These are phyloP conservation scores for Noturus placidus DNA, from an alignment of 2,113 vertebrate species.

Conservation along the genomic window DNA sequence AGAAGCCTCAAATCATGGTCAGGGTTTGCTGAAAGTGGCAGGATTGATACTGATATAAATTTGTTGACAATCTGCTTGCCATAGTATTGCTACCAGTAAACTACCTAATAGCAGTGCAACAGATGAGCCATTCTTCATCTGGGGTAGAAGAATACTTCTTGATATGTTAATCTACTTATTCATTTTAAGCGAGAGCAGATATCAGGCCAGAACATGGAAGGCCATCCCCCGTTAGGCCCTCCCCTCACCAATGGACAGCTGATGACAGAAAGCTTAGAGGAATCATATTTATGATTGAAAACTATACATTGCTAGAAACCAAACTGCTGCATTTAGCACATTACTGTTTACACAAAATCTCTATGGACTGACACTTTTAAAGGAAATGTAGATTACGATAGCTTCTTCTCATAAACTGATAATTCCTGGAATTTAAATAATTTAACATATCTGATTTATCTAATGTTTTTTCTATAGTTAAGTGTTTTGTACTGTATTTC, in stretches of 20 bases:
- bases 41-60: not conserved
- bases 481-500: not conserved
- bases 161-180: not conserved
- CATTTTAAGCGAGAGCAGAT: slow-evolving; percentile 27
- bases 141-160: not conserved
- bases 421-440: not conserved
- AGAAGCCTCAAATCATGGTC: not conserved
- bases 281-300: slow-evolving; percentile 4
- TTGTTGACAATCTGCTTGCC: not conserved
- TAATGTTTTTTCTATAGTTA: not conserved
- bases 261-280: slow-evolving; percentile 38
- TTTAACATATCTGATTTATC: not conserved
- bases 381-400: not conserved
- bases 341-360: not conserved
- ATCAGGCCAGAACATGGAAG: slow-evolving; percentile 18
- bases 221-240: slow-evolving; percentile 21
- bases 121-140: not conserved
- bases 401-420: not conserved
- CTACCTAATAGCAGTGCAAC: not conserved
- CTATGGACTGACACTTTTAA: not conserved
- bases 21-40: not conserved
- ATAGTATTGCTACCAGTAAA: not conserved
- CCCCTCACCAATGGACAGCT: slow-evolving; percentile 18
- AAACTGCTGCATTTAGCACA: not conserved
- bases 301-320: slow-evolving; percentile 8